Percentiles rank a stretch among this genome's conserved stretches.
phyloP scores from a whole-genome alignment of 2,113 vertebrate genomes.

The Platanista minor region DNA sequence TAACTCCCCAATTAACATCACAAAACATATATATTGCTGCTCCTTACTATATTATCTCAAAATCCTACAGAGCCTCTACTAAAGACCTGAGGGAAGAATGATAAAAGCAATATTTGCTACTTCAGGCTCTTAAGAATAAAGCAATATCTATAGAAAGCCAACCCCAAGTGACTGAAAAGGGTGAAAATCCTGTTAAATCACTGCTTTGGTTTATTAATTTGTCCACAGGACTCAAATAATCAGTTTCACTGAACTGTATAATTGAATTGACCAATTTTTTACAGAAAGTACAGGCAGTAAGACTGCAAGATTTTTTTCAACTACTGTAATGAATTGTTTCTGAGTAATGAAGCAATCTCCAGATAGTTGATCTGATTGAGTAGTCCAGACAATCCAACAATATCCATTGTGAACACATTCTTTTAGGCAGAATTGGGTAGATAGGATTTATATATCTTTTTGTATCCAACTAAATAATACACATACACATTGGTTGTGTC shows the following conservation, averaged over 20 bases:
- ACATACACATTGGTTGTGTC: background rate
- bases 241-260: background rate
- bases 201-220: constrained; percentile 4
- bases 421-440: background rate
- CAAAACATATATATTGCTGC: background rate
- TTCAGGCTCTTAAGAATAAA: constrained; percentile 1
- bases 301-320: background rate
- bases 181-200: background rate
- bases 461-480: background rate
- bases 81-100: constrained; percentile 19
- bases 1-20: background rate
- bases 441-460: background rate
- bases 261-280: constrained; percentile 1
- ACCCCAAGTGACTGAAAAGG: background rate
- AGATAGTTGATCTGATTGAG: constrained; percentile 3
- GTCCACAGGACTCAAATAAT: background rate
- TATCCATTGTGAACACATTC: background rate
- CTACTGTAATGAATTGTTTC: constrained; percentile 31
- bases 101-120: background rate
- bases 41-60: constrained; percentile 27
- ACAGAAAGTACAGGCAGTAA: background rate
- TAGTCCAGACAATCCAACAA: background rate
- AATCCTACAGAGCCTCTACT: background rate
- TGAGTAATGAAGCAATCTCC: constrained; percentile 38
- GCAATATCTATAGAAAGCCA: background rate